Evolutionary conservation across 2,888 invertebrate genomes (phyloP).

Genomic region (Phragmatobia fuliginosa): DNA sequence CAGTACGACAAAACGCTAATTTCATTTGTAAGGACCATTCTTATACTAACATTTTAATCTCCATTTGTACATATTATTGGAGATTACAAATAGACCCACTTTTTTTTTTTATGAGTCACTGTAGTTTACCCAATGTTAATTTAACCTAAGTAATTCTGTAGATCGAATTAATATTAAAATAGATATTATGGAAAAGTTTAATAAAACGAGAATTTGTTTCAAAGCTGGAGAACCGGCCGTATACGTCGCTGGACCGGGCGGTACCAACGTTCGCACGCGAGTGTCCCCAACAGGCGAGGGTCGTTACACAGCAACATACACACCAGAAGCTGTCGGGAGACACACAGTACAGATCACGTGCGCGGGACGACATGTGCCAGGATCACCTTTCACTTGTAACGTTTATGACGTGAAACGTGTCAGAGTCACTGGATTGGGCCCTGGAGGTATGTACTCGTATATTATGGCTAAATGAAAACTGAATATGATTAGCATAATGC

Average conservation of each 20-base stretch:
- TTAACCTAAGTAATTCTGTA: background rate
- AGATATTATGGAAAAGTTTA: background rate
- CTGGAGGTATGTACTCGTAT: constrained; percentile 75
- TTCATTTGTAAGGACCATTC: background rate
- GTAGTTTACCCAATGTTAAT: background rate
- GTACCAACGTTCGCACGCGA: constrained; percentile 91
- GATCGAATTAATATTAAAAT: background rate
- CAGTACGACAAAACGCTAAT: too few relatives aligned
- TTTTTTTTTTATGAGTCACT: background rate
- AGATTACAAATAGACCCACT: background rate
- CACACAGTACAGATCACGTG: constrained; percentile 94
- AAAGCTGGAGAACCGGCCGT: constrained; percentile 89
- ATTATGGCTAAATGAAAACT: background rate
- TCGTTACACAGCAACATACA: constrained; percentile 92
- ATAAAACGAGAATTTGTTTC: constrained; percentile 15
- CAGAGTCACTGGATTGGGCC: constrained; percentile 88
- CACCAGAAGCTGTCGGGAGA: constrained; percentile 94
- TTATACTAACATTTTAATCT: background rate
- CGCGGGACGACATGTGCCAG: constrained; percentile 94
- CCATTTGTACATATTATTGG: background rate
- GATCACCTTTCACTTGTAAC: constrained; percentile 97
- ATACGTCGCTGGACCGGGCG: constrained; percentile 94
- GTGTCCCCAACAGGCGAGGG: constrained; percentile 89
- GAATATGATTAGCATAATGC: background rate
- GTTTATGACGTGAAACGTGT: constrained; percentile 96